Evolutionary conservation across 2,888 invertebrate species (phyloP), one percentile per base, ranked within the genome.

Genomic region (Pelosia muscerda): DNA sequence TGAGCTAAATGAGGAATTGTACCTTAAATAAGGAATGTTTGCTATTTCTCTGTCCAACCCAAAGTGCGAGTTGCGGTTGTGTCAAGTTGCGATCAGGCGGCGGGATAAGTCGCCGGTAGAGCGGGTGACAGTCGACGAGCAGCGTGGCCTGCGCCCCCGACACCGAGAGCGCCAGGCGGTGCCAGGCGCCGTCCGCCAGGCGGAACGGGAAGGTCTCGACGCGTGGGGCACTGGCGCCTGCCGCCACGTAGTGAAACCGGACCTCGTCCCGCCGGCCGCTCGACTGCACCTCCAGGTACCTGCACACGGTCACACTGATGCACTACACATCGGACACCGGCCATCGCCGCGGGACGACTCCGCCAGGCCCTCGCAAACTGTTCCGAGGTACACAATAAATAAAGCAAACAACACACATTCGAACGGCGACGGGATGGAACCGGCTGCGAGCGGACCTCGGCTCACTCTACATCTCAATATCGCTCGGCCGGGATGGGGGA

Each of bases 231-330:
- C 79, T 81, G 82, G 96, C 95, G 77, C 96, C 96, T 78, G 96
- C 95, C 83, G 96, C 96, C 90, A 96, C 96, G 93, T 98, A 98
- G 94, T 97, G 97, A 89, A 98, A 95, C 81, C 98, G 96, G 87
- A 98, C 96, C 94, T 98, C 98, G 92, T 98, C 97, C 86, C 97
- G 97, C 77, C 98, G 96, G 81, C 98, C 98, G 93, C 97, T 98
- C 89, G 98, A 98, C 95, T 98, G 98, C 93, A 98, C 96, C 96
- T 98, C 98, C 95, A 98, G 96, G 95, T 97, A 98, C 96, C 98
- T 97, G 95, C 85, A 89, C 88, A 86, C 81, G 84, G 81, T 84
- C 84, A 81, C 84, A 84, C 81, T 81, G 82, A 81, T 82, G 84
- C 88, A 85, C 81, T 83, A 86, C 84, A 86, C 84, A 81, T 81